Percentiles rank a stretch among this genome's conserved stretches.
Evolutionary conservation across 2,888 invertebrate genomes (phyloP).

Genomic region (Melikaiella ostensackeni): DNA sequence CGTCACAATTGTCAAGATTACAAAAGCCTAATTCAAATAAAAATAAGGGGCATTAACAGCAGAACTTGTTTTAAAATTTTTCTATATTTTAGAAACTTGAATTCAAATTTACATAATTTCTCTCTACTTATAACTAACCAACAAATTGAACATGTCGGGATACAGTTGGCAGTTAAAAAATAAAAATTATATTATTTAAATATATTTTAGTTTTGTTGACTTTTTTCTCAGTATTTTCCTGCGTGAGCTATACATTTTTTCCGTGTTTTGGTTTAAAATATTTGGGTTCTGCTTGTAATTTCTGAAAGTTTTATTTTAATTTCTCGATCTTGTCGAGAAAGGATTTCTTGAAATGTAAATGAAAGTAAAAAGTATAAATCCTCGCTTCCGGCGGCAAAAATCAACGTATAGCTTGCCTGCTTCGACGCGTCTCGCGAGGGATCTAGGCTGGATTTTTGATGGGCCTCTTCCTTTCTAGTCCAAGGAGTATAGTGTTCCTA

Average conservation of each 20-base stretch:
- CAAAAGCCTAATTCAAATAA: no score
- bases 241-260: background rate
- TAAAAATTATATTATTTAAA: no score
- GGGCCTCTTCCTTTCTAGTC: constrained; percentile 38
- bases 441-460: constrained; percentile 40
- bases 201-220: no score
- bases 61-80: no score
- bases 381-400: constrained; percentile 40
- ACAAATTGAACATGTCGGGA: no score
- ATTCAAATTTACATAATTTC: no score
- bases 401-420: constrained; percentile 32
- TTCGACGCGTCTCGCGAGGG: constrained; percentile 25
- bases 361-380: constrained; percentile 31
- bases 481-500: background rate
- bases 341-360: constrained; percentile 30
- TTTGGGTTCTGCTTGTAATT: background rate
- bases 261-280: background rate
- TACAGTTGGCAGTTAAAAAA: no score
- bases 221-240: no score
- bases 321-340: constrained; percentile 25
- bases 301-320: constrained; percentile 8
- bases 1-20: no score
- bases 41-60: no score
- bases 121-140: no score
- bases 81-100: no score